Base-by-base conservation (phyloP, 2,888 invertebrate species). In the Andrena praecox region DNA sequence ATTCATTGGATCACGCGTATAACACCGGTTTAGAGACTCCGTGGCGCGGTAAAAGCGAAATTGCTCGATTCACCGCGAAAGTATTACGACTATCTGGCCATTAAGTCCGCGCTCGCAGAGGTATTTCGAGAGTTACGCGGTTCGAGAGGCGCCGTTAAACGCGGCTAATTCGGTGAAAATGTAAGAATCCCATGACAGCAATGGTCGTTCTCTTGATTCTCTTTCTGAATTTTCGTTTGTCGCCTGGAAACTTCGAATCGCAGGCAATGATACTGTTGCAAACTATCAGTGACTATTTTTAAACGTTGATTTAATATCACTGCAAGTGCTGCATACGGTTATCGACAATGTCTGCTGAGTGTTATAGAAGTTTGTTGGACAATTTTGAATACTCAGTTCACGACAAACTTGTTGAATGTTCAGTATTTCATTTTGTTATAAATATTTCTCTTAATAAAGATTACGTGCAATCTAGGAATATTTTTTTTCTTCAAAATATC, bases 51-150 rank as follows among this genome's bases (percentile, higher is more conserved):
- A 27, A 77, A 67, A 68, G 52, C 56, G 62, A 62, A 48, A 56
- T 77, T 56, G 42, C 71, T 66, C 56, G 56, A 69, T 64, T 56
- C 75, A 69, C 35, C 42, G 62, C 24, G 64, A 75, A 75, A 69
- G 63, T 80, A 71, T 74, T 68, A 68, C 78, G 78, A 63, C 63
- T 78, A 68, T 68, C 62, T 42, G 66, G 52, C 59, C 59, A 31
- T 77, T 77, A 77, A 66, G 64, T 64, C 42, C 62, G 24, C 24
- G 27, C 63, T 24, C 54, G 64, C 16, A 5, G 27, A 72, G 59
- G 33, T 59, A 59, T 71, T 72, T 66, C 59, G 24, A 29, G 48
- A 27, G 63, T 70, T 42, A 31, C 59, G 29, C 50, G 63, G 10
- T 42, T 42, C 35, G 31, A 24, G 62, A 24, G 69, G 29, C 16